These are phyloP conservation scores for Chrysaora quinquecirrha DNA, from an alignment of 30 jellyfish, hydroid and myxozoan species.

Conservation along the genomic window DNA sequence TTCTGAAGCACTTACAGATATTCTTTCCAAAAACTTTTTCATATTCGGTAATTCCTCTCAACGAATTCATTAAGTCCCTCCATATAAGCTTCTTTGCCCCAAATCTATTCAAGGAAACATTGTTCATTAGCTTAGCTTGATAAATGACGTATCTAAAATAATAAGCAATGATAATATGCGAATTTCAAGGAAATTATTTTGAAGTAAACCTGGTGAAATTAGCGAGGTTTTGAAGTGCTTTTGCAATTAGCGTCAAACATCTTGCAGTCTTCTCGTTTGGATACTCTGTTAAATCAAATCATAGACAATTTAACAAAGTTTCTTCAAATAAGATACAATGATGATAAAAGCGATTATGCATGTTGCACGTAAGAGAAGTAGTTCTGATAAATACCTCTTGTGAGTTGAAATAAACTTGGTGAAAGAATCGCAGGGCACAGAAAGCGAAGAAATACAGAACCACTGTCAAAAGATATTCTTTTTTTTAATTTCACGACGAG, in stretches of 20 bases:
- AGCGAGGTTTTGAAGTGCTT: conserved; percentile 90
- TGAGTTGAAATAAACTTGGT: conserved; percentile 87
- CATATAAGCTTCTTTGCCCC: conserved; percentile 95
- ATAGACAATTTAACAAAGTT: background rate
- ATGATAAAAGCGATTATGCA: no score
- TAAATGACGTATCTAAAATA: background rate
- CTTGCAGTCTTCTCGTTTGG: conserved; percentile 92
- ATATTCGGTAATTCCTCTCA: conserved; percentile 89
- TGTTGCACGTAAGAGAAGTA: no score
- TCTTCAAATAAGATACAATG: background rate
- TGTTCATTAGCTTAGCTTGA: background rate
- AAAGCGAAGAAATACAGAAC: conserved; percentile 86
- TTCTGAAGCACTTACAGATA: conserved; percentile 68
- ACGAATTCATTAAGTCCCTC: conserved; percentile 85
- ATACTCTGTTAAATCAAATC: conserved; percentile 71
- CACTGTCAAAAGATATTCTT: conserved; percentile 79
- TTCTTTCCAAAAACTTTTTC: conserved; percentile 73
- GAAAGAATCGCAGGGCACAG: conserved; percentile 95
- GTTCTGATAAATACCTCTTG: conserved; percentile 72
- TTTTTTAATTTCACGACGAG: no score
- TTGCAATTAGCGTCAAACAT: conserved; percentile 83
- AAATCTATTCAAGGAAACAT: conserved; percentile 36
- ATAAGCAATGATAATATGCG: no score
- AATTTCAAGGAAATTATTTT: no score
- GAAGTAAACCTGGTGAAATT: conserved; percentile 95